Base-by-base conservation (phyloP, 2,797 vertebrate genomes). In the Xiphorhynchus erythropygius region DNA sequence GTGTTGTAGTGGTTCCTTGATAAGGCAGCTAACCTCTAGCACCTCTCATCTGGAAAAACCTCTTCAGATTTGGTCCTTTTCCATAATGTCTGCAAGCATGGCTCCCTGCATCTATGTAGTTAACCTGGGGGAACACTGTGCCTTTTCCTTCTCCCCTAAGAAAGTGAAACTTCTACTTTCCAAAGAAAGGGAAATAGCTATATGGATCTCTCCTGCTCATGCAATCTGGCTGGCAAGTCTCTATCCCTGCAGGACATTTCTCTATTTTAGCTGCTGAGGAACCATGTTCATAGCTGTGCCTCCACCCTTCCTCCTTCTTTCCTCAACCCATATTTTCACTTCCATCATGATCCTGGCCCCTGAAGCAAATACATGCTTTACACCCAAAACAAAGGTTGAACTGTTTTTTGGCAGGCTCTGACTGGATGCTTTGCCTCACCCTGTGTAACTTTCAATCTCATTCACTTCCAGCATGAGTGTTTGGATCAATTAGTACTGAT, bases 401-500 rank as follows among this genome's bases (percentile, higher is more conserved):
- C n/a, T 74, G 7, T 2, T 79, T 84, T 77, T 79, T 59, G 32
- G 10, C 49, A 87, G 75, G 46, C n/a, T 79, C 50, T 69, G 60
- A 44, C 41, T 30, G 46, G 35, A 46, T 73, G 35, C 21, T 87
- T 93, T 83, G n/a, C 35, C 62, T 87, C 22, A 33, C 39, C 12
- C 27, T 69, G 49, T 35, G 44, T 47, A 49, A 5, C 4, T 84
- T 56, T 50, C 1, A 3, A 22, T 75, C 79, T 73, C 71, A 47
- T 64, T 87, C 62, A 19, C 50, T 79, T 91, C 57, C 77, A 74
- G 49, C 1, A 0, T 1, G 7, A 77, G n/a, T 1, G 1, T 94
- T 94, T 65, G 50, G 86, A 94, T 94, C 90, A 94, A 94, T 96
- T 94, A 65, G 28, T 53, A 64, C 94, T 93, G 89, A 87, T 68